Conservation (phyloP, 2,113 vertebrate genomes). For the Toxotes chatareus region DNA sequence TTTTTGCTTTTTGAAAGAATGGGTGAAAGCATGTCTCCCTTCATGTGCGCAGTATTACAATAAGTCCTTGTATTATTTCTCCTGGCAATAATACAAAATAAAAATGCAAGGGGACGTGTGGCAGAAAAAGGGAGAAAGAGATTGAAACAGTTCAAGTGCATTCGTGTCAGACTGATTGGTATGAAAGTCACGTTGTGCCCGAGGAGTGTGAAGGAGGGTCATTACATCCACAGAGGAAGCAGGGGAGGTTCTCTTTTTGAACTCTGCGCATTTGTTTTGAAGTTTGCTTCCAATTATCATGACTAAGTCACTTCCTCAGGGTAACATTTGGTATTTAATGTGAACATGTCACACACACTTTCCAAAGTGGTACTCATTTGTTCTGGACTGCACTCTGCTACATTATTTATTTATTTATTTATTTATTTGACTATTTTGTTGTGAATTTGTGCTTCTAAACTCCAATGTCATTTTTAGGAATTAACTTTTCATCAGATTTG, state of each 20-base stretch:
- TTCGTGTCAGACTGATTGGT: constrained; percentile 39
- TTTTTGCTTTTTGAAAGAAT: neutral
- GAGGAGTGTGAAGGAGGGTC: constrained; percentile 58
- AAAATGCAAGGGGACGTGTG: neutral
- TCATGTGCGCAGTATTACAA: neutral
- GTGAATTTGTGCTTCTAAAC: neutral
- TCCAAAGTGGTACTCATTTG: constrained; percentile 65
- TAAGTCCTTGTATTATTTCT: neutral
- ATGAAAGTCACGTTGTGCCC: constrained; percentile 69
- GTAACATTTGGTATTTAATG: constrained; percentile 76
- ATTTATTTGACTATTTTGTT: neutral
- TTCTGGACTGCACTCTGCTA: constrained; percentile 12
- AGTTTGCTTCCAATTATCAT: constrained; percentile 78
- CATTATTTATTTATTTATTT: neutral
- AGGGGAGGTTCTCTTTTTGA: constrained; percentile 67
- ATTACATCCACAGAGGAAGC: constrained; percentile 72
- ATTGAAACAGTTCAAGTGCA: neutral
- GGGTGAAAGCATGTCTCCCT: neutral
- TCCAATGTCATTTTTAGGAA: neutral
- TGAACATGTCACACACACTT: constrained; percentile 68
- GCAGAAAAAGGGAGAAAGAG: neutral
- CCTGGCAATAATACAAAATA: constrained; percentile 5
- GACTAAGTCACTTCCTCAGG: constrained; percentile 70
- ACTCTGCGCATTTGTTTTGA: constrained; percentile 75
- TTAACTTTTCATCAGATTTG: neutral